A percentile compares a stretch with the other conserved stretches of the same genome.
Conservation (phyloP, 2,113 vertebrate species). For the Ptyas mucosa region DNA sequence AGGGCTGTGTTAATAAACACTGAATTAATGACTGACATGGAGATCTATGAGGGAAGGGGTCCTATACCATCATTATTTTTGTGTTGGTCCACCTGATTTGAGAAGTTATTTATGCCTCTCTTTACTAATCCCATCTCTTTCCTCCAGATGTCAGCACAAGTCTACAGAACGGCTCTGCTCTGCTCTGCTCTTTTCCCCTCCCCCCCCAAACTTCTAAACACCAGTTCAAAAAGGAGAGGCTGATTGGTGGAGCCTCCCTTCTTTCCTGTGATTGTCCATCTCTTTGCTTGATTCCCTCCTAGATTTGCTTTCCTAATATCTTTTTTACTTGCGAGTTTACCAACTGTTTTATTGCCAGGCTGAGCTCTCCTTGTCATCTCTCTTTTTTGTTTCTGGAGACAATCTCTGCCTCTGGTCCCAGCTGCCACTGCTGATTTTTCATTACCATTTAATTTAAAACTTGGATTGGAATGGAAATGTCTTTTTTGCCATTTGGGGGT, state of each 20-base stretch:
- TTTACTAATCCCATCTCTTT: constrained; percentile 4
- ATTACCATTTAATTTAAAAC: constrained; percentile 87
- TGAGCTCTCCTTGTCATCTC: constrained; percentile 69
- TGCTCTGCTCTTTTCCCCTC: background rate
- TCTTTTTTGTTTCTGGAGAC: constrained; percentile 75
- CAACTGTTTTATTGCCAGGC: constrained; percentile 78
- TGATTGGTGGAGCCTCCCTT: constrained; percentile 41
- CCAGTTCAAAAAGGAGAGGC: constrained; percentile 61
- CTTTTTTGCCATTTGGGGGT: constrained; percentile 82
- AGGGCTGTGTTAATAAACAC: background rate
- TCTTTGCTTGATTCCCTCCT: constrained; percentile 62
- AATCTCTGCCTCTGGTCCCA: constrained; percentile 81
- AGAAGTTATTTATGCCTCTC: background rate
- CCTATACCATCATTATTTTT: background rate
- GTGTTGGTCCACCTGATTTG: background rate
- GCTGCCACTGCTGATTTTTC: constrained; percentile 85
- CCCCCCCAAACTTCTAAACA: background rate
- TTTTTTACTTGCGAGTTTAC: constrained; percentile 78
- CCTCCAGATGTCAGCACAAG: constrained; percentile 71
- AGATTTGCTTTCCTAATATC: constrained; percentile 83
- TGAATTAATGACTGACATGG: background rate
- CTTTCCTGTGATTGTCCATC: constrained; percentile 24
- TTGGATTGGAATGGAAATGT: constrained; percentile 85
- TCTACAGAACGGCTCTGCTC: constrained; percentile 17
- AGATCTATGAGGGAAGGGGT: background rate